A percentile compares a stretch with the other conserved stretches of the same genome.
phyloP scores from a whole-genome alignment of 2,797 vertebrate species.

The Premnoplex brunnescens region DNA sequence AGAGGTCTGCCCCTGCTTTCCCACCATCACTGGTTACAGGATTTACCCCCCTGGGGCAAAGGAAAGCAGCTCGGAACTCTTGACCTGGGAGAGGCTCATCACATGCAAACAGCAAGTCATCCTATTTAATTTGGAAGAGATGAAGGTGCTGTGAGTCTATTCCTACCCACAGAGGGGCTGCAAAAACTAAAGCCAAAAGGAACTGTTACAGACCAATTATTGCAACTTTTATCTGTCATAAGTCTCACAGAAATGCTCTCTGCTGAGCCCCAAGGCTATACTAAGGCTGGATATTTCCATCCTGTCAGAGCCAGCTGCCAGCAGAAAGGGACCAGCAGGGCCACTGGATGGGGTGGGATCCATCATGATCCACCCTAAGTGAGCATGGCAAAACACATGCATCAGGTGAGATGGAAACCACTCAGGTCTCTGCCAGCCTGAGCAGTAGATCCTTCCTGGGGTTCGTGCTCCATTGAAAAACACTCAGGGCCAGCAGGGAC shows the following conservation, averaged over 20 bases:
- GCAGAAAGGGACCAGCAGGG: background rate
- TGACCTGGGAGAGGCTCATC: background rate
- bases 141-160: background rate
- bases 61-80: background rate
- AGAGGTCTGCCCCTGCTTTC: background rate
- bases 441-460: background rate
- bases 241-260: background rate
- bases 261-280: background rate
- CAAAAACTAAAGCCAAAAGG: background rate
- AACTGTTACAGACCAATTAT: background rate
- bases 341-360: background rate
- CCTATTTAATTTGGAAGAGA: background rate
- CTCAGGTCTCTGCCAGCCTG: background rate
- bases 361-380: too few relatives aligned
- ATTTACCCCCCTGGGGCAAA: accelerated
- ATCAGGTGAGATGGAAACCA: background rate
- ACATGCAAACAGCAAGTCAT: background rate
- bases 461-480: accelerated
- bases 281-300: background rate
- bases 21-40: background rate
- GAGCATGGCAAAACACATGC: background rate
- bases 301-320: background rate
- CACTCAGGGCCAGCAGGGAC: background rate
- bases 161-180: background rate
- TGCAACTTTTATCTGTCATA: background rate